Base-by-base conservation (phyloP, 2,888 invertebrate species). In the Ferdinandea cuprea region DNA sequence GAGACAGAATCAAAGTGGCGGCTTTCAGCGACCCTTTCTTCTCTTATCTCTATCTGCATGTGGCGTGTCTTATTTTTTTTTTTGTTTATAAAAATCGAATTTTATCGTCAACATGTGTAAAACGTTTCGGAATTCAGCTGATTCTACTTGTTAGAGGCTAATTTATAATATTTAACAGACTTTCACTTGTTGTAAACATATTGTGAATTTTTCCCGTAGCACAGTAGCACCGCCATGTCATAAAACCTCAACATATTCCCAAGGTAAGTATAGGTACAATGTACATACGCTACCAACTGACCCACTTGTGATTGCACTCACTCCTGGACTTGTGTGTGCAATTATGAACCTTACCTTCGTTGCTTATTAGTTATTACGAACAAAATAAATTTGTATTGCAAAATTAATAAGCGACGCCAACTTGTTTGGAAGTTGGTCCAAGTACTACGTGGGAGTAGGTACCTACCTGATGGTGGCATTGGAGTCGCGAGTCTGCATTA, bases 341-440 rank as follows among this genome's bases (percentile, higher is more conserved):
- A 76, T 80, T 74, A 69, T 50, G 37, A 68, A 46, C 35, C 58
- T 50, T 79, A 56, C 52, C 58, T 79, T 59, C 28, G 79, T 58
- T 32, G 44, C 32, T 28, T 58, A 42, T 59, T 40, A 6, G 13
- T 2, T 15, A 40, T 48, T 44, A 74, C 66, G 13, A 66, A 48
- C 73, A 30, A 52, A 68, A 68, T 56, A 58, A 44, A 73, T 65
- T 61, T 69, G 69, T 56, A 61, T 40, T 69, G 80, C 80, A 37
- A 69, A 80, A 74, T 74, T 74, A 80, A 80, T 69, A 80, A 63
- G 58, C 68, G 42, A 79, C 58, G 56, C 68, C 73, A 68, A 61
- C 68, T 79, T 54, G 61, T 56, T 80, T 80, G 30, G 48, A 54
- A 66, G 66, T 54, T 54, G 40, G 9, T 35, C 50, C 42, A 13